Percentiles rank a stretch among this genome's conserved stretches.
phyloP scores from a whole-genome alignment of 2,113 vertebrate genomes.

The Typhlomys cinereus region DNA sequence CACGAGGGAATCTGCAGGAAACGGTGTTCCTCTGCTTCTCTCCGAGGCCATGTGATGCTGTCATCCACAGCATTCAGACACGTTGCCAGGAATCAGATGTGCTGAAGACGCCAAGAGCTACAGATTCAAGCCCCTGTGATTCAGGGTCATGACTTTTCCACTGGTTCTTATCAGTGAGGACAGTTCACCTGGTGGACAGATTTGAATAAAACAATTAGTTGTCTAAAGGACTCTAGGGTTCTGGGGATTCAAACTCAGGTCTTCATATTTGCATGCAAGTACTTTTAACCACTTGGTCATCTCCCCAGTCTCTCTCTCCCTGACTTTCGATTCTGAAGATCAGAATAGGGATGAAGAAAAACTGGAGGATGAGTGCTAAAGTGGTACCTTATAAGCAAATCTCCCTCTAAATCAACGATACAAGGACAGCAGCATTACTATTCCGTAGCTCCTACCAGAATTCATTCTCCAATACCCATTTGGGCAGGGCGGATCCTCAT shows the following conservation, averaged over 20 bases:
- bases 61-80: background rate
- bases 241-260: no score
- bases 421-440: no score
- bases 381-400: no score
- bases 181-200: background rate
- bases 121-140: background rate
- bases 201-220: background rate
- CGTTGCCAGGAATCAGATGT: background rate
- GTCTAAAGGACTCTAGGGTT: no score
- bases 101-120: background rate
- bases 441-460: background rate
- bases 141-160: background rate
- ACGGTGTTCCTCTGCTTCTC: background rate
- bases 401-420: no score
- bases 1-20: slow-evolving; percentile 26
- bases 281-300: no score
- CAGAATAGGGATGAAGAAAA: no score
- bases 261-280: no score
- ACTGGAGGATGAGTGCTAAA: no score
- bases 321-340: no score
- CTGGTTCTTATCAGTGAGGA: background rate
- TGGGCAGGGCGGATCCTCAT: fast-evolving
- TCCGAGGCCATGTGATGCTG: background rate
- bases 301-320: no score
- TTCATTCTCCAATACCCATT: background rate